A percentile compares a stretch with the other conserved stretches of the same genome.
Evolutionary conservation across 2,888 invertebrate species (phyloP).

Genomic region (Ditylenchus weischeri): DNA sequence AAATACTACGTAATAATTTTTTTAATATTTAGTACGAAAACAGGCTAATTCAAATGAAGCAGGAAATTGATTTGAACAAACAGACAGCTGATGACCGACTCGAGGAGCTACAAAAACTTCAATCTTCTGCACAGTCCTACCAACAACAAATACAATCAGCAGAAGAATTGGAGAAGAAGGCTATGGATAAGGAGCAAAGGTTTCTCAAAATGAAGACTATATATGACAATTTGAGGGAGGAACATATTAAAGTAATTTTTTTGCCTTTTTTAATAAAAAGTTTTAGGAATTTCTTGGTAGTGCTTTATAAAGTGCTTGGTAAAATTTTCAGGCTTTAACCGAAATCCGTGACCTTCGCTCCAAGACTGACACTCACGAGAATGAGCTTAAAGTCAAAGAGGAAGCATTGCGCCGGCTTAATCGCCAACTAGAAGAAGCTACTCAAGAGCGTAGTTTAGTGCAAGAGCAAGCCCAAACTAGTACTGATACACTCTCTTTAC

Average conservation of each 20-base stretch:
- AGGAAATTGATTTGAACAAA: slow-evolving; percentile 56
- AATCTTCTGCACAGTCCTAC: slow-evolving; percentile 15
- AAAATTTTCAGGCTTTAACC: slow-evolving; percentile 60
- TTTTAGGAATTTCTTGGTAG: too few relatives aligned
- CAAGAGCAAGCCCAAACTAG: slow-evolving; percentile 40
- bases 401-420: slow-evolving; percentile 27
- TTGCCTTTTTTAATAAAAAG: too few relatives aligned
- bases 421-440: slow-evolving; percentile 42
- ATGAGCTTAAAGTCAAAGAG: slow-evolving; percentile 9
- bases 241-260: slow-evolving; percentile 73
- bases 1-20: too few relatives aligned
- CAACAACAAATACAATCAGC: slow-evolving; percentile 7
- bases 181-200: slow-evolving; percentile 69
- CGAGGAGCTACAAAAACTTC: slow-evolving; percentile 43
- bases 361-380: slow-evolving; percentile 24
- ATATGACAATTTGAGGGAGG: slow-evolving; percentile 86
- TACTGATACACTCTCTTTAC: slow-evolving; percentile 26
- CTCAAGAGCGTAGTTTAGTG: slow-evolving; percentile 34
- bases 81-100: slow-evolving; percentile 48
- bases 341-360: slow-evolving; percentile 59
- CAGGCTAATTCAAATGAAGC: slow-evolving; percentile 56
- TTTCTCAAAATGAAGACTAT: slow-evolving; percentile 90
- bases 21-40: slow-evolving; percentile 50
- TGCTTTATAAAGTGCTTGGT: not conserved
- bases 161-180: slow-evolving; percentile 33